Evolutionary conservation across 2,888 invertebrate genomes (phyloP).

Genomic region (Calameuta pallipes): DNA sequence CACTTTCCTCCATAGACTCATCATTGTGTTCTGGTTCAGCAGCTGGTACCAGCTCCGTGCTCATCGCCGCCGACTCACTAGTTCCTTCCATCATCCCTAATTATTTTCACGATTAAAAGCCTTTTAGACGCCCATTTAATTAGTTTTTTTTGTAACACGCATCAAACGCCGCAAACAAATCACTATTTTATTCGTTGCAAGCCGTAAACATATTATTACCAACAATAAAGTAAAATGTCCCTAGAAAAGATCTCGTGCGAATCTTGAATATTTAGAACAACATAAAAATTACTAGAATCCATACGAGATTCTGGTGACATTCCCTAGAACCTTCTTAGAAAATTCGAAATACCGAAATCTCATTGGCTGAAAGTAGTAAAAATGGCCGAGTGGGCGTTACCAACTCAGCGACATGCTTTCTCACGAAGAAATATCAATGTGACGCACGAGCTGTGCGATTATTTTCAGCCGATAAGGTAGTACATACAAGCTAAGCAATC

Average conservation of each 20-base stretch:
- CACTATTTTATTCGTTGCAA: constrained; percentile 39
- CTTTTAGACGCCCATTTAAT: constrained; percentile 33
- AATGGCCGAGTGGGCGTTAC: neutral
- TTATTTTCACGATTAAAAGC: constrained; percentile 24
- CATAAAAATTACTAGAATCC: neutral
- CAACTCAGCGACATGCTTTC: neutral
- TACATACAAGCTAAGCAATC: neutral
- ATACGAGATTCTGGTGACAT: neutral
- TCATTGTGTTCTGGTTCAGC: constrained; percentile 56
- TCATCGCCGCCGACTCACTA: constrained; percentile 33
- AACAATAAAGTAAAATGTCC: constrained; percentile 20
- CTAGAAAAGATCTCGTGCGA: neutral
- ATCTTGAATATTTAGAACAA: neutral
- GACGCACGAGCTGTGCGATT: neutral
- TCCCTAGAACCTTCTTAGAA: neutral
- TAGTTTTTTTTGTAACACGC: constrained; percentile 26
- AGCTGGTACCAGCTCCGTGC: constrained; percentile 30
- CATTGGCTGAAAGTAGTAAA: neutral
- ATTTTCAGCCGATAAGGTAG: neutral
- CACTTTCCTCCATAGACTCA: constrained; percentile 57
- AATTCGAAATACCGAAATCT: neutral
- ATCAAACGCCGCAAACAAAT: constrained; percentile 49
- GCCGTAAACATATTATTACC: constrained; percentile 45
- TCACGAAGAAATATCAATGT: neutral
- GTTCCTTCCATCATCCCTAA: constrained; percentile 28